Evolutionary conservation across 2,888 invertebrate genomes (phyloP), one percentile per base, ranked within the genome.

Genomic region (Schrankia costaestrigalis): DNA sequence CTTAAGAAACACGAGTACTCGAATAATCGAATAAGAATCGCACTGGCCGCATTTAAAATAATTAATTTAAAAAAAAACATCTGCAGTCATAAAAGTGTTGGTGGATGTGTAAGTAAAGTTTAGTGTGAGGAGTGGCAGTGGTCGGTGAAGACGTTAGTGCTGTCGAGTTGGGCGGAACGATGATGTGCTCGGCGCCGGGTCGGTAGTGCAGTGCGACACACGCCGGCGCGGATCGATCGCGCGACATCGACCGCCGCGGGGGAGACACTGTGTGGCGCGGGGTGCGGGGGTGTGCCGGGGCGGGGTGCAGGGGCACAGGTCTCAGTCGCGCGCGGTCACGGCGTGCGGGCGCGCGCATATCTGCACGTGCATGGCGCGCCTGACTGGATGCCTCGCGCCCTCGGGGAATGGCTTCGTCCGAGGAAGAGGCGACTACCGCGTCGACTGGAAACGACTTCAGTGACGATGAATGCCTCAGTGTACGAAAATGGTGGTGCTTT

Each of bases 401-500:
- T 80, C 83, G 85, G 87, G 87, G 87, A 84, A 89, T 88, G 89
- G 88, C 86, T 86, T 85, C 89, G 85, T 82, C 88, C 77, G 87
- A 87, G 81, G 89, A 86, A 82, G 87, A 84, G 78, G 74, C 84
- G 86, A 82, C 85, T 79, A 82, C 84, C 72, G 69, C 72, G 76
- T 73, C 82, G 78, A 73, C 63, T 69, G 68, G 72, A 77, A 79
- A 81, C 67, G 91, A 93, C 27, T 57, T 44, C 44, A 49, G 44
- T 57, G 54, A 55, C 87, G 46, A 58, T 52, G 93, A 56, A 81
- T 99, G 98, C 91, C 94, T 98, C 89, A 93, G 93, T 89, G 95
- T 94, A 76, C 92, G 98, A 82, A 97, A 97, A 91, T 98, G 97
- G 93, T 97, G 97, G 97, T 97, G 96, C 91, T 98, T 98, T 90